Conservation (phyloP, 2,888 invertebrate genomes). For the Psylliodes chrysocephalus region DNA sequence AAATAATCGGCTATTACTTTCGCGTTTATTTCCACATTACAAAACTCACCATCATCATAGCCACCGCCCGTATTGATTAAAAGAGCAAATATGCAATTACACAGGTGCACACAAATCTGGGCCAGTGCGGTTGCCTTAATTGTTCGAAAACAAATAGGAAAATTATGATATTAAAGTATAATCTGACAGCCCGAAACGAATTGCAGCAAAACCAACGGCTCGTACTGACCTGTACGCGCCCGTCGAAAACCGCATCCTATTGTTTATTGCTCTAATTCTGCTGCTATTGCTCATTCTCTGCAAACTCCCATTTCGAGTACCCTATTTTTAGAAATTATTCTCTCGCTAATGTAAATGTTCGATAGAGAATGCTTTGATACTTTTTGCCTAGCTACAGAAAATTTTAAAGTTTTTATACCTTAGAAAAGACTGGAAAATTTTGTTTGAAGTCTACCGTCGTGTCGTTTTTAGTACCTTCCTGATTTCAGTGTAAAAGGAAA, state of each 20-base stretch:
- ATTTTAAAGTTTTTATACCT: too few relatives aligned
- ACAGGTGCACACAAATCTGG: slow-evolving; percentile 37
- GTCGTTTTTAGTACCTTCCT: too few relatives aligned
- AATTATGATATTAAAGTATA: slow-evolving; percentile 41
- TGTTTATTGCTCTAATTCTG: slow-evolving; percentile 30
- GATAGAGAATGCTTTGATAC: too few relatives aligned
- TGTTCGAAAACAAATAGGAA: slow-evolving; percentile 41
- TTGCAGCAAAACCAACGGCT: slow-evolving; percentile 33
- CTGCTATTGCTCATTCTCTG: slow-evolving; percentile 10
- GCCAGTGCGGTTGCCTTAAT: slow-evolving; percentile 36
- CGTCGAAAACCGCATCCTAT: slow-evolving; percentile 31
- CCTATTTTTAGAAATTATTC: slow-evolving; percentile 17
- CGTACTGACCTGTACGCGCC: slow-evolving; percentile 33
- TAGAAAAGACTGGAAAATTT: too few relatives aligned
- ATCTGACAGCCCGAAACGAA: slow-evolving; percentile 37
- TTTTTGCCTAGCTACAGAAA: too few relatives aligned
- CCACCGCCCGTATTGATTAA: slow-evolving; percentile 22
- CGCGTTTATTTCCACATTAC: not conserved
- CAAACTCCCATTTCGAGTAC: slow-evolving; percentile 4
- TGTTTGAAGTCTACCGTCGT: too few relatives aligned
- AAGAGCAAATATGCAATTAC: slow-evolving; percentile 36
- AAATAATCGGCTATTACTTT: not conserved
- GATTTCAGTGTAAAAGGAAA: too few relatives aligned
- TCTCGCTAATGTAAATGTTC: too few relatives aligned
- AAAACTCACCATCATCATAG: too few relatives aligned